phyloP scores from a whole-genome alignment of 2,888 invertebrate species.

The Erebia aethiops region DNA sequence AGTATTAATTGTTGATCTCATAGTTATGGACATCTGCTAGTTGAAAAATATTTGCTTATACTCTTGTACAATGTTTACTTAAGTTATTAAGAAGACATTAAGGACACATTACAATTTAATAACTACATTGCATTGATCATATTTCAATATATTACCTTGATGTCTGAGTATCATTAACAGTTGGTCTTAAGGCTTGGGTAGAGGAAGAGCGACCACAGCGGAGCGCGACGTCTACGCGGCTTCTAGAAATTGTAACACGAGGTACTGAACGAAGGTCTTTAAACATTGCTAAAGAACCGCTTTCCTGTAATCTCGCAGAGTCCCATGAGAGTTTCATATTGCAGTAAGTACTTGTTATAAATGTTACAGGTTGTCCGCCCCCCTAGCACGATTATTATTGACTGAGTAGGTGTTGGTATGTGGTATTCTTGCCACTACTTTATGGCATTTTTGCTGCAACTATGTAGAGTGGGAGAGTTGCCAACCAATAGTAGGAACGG shows the following conservation, averaged over 20 bases:
- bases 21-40: neutral
- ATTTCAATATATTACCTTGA: slow-evolving; percentile 42
- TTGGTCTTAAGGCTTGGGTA: slow-evolving; percentile 12
- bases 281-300: neutral
- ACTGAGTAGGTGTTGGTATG: no score
- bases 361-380: no score
- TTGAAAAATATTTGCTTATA: slow-evolving; percentile 6
- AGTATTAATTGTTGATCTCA: neutral
- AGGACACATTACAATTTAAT: slow-evolving; percentile 22
- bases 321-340: no score
- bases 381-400: no score
- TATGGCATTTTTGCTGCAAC: no score
- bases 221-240: neutral
- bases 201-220: neutral
- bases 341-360: no score
- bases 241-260: slow-evolving; percentile 29
- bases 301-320: no score
- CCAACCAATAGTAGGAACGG: no score
- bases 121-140: slow-evolving; percentile 31
- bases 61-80: slow-evolving; percentile 18
- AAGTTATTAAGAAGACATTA: slow-evolving; percentile 20
- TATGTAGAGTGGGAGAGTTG: no score
- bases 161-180: slow-evolving; percentile 45
- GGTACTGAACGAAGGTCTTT: no score
- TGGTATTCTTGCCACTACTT: no score